A percentile compares a stretch with the other conserved stretches of the same genome.
phyloP scores from a whole-genome alignment of 2,888 invertebrate species.

The Bimastos eiseni region DNA sequence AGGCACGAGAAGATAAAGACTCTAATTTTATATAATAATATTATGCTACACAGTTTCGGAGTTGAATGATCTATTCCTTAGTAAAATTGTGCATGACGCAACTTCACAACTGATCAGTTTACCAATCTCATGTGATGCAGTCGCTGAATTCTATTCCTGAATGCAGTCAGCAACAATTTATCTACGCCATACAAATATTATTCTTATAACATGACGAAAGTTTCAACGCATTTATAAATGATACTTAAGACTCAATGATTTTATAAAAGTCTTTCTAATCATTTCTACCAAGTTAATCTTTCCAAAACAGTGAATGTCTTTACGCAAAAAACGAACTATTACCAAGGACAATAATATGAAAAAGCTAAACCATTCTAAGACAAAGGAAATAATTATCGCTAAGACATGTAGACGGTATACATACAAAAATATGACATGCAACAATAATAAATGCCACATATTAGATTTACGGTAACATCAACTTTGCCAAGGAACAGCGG shows the following conservation, averaged over 20 bases:
- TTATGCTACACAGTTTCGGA: neutral
- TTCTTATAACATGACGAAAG: neutral
- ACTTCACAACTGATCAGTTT: neutral
- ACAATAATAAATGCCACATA: no score
- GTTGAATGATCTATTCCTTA: neutral
- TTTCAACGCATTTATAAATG: neutral
- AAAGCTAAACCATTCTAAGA: neutral
- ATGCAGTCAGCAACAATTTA: neutral
- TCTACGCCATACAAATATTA: neutral
- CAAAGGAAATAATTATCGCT: neutral
- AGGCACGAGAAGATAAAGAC: neutral
- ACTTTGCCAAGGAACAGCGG: neutral
- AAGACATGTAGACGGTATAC: no score
- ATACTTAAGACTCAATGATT: neutral
- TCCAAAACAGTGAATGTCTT: neutral
- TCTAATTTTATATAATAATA: neutral
- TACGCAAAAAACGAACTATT: neutral
- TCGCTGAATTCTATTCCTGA: neutral
- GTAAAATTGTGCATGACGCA: neutral
- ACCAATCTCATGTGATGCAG: neutral
- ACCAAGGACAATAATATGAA: neutral
- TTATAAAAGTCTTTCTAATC: no score
- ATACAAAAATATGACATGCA: no score
- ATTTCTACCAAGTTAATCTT: neutral
- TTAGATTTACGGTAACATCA: neutral